Evolutionary conservation across 2,113 vertebrate species (phyloP), one percentile per base, ranked within the genome.

Genomic region (Paracanthobrama guichenoti): DNA sequence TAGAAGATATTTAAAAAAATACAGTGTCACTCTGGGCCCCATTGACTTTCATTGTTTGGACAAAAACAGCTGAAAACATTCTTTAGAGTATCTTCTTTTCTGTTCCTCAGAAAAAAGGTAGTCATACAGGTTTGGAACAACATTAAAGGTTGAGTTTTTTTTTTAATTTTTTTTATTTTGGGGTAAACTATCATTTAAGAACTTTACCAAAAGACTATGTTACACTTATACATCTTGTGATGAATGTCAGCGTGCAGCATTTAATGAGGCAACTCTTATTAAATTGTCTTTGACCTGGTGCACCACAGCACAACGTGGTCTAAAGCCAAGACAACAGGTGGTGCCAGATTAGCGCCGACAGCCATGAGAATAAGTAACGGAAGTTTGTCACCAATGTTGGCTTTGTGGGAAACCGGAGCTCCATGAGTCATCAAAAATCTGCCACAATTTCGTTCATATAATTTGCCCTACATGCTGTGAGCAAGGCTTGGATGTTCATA

Each of bases 281-380:
- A 57, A 79, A 74, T 62, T 85, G 55, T 75, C 50, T 90, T 85
- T 90, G 90, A 89, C 81, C 83, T 31, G 66, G 69, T 55, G 85
- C 88, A 71, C 42, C 78, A 75, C 69, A 82, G 81, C 79, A 89
- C 90, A 84, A 35, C 87, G 46, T 44, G 9, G 46, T 91, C 78
- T 20, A 78, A 14, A 85, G 88, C 91, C 88, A 75, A 91, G 85
- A 84, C 88, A 92, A 93, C 93, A 92, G 92, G 92, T 92, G 92
- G 86, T 86, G 87, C 91, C 86, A 88, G 89, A 93, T 92, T 90
- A 90, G 89, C 81, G 91, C 86, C 86, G 89, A 86, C 89, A 86
- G 91, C 78, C 84, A 90, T 86, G 85, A 64, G 85, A 72, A 76
- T 64, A 71, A 73, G 82, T 75, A 60, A 67, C 46, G 50, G 88